Base-by-base conservation (phyloP, 2,113 vertebrate species). In the Columba janthina region DNA sequence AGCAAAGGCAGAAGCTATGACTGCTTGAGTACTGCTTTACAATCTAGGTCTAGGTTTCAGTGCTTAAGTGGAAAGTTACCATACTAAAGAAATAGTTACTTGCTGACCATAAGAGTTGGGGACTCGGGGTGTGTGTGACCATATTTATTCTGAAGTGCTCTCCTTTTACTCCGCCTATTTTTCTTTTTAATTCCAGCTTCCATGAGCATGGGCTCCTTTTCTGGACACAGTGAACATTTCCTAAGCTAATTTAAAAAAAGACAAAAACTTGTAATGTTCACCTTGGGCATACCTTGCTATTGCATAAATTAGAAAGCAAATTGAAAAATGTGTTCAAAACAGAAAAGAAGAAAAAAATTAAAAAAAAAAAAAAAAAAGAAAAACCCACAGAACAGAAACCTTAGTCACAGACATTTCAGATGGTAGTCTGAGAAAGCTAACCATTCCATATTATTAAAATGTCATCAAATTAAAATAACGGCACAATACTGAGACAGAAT, bases 391-490 rank as follows among this genome's bases (percentile, higher is more conserved):
- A 86, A 70, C 32, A 91, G 54, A 86, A 72, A 22, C 29, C 32
- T 64, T 85, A 95, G 51, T 92, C 85, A 71, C 54, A 70, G 67
- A 4, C 65, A 66, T 90, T 92, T 93, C 66, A 89, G 65, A 78
- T 84, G 79, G 53, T 26, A 64, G 69, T 78, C 53, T 95, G 58
- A 80, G 64, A 25, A 88, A 79, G 26, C 57, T 84, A 90, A 94
- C 83, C 69, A 34, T 69, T 94, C 79, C 57, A 14, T 96, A n/a
- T 88, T 80, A 90, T 93, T 96, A 94, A 93, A 90, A 92, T 89
- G 21, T 81, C 87, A 82, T 92, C 34, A 78, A 75, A 95, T 93
- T 93, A 72, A 96, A 96, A 50, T 93, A 91, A 88, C 0, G 14
- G 48, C 79, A 84, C 82, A 93, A 77, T 88, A 48, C 79, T 78